Base-by-base conservation (phyloP, 2,113 vertebrate species). In the Gymnocephalus cernua region DNA sequence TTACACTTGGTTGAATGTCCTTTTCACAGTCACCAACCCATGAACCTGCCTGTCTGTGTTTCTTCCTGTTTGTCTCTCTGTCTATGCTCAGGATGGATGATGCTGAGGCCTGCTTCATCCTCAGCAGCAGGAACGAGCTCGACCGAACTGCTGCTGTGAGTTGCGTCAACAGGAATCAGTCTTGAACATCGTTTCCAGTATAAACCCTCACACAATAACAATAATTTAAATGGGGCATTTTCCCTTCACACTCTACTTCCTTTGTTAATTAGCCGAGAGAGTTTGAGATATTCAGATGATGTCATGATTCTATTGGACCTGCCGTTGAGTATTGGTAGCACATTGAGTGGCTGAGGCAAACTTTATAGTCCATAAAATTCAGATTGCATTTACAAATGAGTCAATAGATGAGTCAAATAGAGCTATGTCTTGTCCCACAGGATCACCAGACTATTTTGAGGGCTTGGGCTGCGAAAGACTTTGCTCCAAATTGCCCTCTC, bases 381-480 rank as follows among this genome's bases (percentile, higher is more conserved):
- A 11, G 19, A 63, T 75, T 77, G 41, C 35, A 12, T 77, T 51
- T 50, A 51, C 47, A 53, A 77, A 78, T 85, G 38, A 84, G 48
- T 76, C 18, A 9, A 3, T 47, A 66, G 4, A 23, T 41, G 18
- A 76, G 57, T 76, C 3, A 64, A 73, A 61, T 12, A 9, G 19
- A 73, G 10, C 2, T 0, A 29, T 67, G 54, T 70, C 32, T 51
- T 12, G 6, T 62, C 32, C 56, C n/a, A 4, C 84, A 95, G 98
- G 98, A 99, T 89, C 98, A 99, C 88, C 98, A 99, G 93, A 94
- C 98, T 41, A 99, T 99, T 93, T 88, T 99, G 88, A 97, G 98
- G 93, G 98, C 98, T 0, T 99, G 98, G 98, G 98, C 98, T 79
- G 97, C 99, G 11, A 99, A 99, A 93, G 98, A 99, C 87, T 99